Conservation (phyloP, 1,140 invertebrate species). For the Zaprionus gabonicus region DNA sequence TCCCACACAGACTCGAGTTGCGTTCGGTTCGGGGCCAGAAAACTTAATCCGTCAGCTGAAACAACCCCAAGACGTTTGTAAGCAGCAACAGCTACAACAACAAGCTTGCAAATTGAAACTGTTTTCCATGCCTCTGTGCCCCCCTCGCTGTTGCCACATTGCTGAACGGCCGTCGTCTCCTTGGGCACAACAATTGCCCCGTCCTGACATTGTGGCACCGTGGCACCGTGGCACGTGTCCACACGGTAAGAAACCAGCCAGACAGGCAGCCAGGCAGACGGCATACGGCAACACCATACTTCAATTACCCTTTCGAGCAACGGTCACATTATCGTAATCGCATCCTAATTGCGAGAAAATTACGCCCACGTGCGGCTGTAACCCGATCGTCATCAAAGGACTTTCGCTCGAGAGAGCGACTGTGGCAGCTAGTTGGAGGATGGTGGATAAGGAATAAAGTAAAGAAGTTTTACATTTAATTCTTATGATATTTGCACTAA, state of each 20-base stretch:
- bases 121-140: constrained; percentile 12
- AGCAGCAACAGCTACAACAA: not conserved
- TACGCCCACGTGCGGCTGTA: constrained; percentile 83
- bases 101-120: constrained; percentile 76
- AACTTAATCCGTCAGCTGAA: constrained; percentile 67
- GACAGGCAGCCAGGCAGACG: not conserved
- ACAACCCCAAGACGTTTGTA: constrained; percentile 69
- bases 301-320: constrained; percentile 77
- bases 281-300: constrained; percentile 39
- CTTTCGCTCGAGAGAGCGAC: not conserved
- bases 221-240: constrained; percentile 61
- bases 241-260: constrained; percentile 33
- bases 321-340: constrained; percentile 83
- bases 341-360: constrained; percentile 84
- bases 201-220: constrained; percentile 45
- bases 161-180: not conserved
- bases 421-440: not conserved
- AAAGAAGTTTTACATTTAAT: not conserved
- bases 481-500: not conserved
- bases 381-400: constrained; percentile 79
- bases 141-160: too few species aligned
- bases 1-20: constrained; percentile 15
- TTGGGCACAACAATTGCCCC: not conserved
- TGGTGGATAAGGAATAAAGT: not conserved
- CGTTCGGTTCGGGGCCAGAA: constrained; percentile 23